These are phyloP conservation scores for Ophiothrix spiculata DNA, from an alignment of 35 echinoderm and acorn worm genomes.

Conservation along the genomic window DNA sequence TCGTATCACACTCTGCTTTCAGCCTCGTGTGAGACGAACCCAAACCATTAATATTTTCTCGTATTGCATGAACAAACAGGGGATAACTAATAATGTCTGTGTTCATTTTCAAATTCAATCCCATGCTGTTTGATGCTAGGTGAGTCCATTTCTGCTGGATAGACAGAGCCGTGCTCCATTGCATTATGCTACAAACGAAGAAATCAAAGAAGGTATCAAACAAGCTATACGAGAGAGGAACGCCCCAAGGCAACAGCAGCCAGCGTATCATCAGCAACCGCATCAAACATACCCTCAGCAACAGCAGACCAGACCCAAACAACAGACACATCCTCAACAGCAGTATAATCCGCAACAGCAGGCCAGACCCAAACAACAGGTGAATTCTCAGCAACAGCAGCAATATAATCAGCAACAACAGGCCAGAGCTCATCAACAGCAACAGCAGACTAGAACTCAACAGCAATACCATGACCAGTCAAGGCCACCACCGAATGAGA, in stretches of 20 bases:
- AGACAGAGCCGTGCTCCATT: not conserved
- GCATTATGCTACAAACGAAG: constrained; percentile 7
- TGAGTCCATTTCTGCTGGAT: not conserved
- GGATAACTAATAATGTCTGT: too few species aligned
- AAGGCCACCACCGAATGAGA: not conserved
- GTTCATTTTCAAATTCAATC: too few species aligned
- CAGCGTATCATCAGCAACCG: not conserved
- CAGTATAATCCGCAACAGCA: not conserved
- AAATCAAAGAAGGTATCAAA: not conserved
- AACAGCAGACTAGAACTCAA: not conserved
- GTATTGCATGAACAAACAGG: too few species aligned
- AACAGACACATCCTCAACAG: not conserved
- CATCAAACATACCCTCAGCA: not conserved
- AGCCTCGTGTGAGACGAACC: too few species aligned
- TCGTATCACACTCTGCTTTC: too few species aligned
- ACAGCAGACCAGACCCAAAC: not conserved
- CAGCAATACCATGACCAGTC: not conserved
- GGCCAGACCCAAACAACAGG: not conserved
- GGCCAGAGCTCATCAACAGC: not conserved
- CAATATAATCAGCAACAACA: not conserved
- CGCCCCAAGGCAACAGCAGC: not conserved
- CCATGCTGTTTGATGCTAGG: too few species aligned
- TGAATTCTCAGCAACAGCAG: not conserved
- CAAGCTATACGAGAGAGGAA: not conserved
- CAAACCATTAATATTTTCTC: too few species aligned